Evolutionary conservation across 2,797 vertebrate species (phyloP).

Genomic region (Australoheros facetus): DNA sequence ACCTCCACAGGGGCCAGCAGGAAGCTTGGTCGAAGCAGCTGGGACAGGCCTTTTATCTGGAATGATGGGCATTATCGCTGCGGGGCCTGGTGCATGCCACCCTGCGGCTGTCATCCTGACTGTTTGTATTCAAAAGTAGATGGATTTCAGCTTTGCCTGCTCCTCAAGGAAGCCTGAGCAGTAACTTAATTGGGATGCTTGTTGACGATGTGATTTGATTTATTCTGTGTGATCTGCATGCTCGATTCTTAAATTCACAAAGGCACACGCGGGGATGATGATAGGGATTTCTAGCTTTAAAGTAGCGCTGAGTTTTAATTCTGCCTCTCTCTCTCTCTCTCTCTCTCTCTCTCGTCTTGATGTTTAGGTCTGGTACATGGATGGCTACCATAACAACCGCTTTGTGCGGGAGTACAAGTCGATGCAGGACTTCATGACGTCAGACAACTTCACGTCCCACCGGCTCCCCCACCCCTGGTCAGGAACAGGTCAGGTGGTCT

Average conservation of each 20-base stretch:
- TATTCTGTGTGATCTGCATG: constrained; percentile 45
- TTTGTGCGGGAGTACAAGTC: constrained; percentile 96
- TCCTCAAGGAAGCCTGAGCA: constrained; percentile 34
- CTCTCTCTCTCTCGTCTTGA: not conserved
- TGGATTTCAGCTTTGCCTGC: constrained; percentile 25
- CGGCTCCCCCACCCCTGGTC: constrained; percentile 98
- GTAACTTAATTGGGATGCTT: constrained; percentile 66
- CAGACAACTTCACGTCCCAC: constrained; percentile 97
- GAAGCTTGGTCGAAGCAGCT: constrained; percentile 56
- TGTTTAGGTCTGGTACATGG: constrained; percentile 97
- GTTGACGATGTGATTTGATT: constrained; percentile 61
- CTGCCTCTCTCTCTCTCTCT: not conserved
- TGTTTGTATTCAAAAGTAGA: constrained; percentile 57
- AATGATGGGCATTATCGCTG: constrained; percentile 67
- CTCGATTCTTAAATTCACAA: constrained; percentile 12
- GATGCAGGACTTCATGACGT: constrained; percentile 93
- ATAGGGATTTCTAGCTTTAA: not conserved
- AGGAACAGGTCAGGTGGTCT: constrained; percentile 96
- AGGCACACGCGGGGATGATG: constrained; percentile 14
- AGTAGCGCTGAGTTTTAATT: not conserved
- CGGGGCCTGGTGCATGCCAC: constrained; percentile 48
- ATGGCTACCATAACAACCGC: constrained; percentile 98
- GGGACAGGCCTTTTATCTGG: constrained; percentile 69
- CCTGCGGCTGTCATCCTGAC: constrained; percentile 45
- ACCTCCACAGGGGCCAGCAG: constrained; percentile 38